phyloP scores from a whole-genome alignment of 2,888 invertebrate genomes.

The Ophion ellenae region DNA sequence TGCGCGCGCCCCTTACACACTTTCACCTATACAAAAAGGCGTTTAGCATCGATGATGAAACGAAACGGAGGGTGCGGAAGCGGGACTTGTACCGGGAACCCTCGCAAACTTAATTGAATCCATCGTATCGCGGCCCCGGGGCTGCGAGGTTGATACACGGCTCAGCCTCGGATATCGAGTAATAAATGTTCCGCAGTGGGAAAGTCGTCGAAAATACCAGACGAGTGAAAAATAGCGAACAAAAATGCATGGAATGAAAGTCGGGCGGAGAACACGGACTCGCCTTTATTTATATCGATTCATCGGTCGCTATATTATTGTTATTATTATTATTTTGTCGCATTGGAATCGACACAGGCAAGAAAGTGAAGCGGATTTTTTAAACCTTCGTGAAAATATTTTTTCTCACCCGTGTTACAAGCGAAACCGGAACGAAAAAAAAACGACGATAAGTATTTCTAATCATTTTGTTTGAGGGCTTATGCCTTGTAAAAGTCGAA shows the following conservation, averaged over 20 bases:
- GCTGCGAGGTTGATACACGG: slow-evolving; percentile 12
- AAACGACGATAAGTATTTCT: too few species aligned
- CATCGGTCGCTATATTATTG: neutral
- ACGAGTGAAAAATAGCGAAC: slow-evolving; percentile 4
- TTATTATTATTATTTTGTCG: neutral
- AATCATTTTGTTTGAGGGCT: too few species aligned
- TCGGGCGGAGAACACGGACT: slow-evolving; percentile 5
- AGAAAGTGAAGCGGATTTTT: neutral
- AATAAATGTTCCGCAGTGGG: slow-evolving; percentile 25
- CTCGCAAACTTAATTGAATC: slow-evolving; percentile 50
- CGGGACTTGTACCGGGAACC: slow-evolving; percentile 12
- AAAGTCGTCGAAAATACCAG: slow-evolving; percentile 23
- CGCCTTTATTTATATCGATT: slow-evolving; percentile 19
- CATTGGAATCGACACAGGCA: neutral
- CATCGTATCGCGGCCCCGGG: slow-evolving; percentile 13
- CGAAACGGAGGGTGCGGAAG: slow-evolving; percentile 33
- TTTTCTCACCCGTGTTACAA: neutral
- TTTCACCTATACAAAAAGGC: slow-evolving; percentile 9
- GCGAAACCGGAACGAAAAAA: too few species aligned
- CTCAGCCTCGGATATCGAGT: slow-evolving; percentile 29
- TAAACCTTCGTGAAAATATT: neutral
- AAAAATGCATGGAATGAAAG: neutral
- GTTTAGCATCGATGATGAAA: slow-evolving; percentile 33
- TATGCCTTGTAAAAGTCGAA: too few species aligned
- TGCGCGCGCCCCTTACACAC: neutral